Evolutionary conservation across 2,888 invertebrate genomes (phyloP), one percentile per base, ranked within the genome.

Genomic region (Cabera pusaria): DNA sequence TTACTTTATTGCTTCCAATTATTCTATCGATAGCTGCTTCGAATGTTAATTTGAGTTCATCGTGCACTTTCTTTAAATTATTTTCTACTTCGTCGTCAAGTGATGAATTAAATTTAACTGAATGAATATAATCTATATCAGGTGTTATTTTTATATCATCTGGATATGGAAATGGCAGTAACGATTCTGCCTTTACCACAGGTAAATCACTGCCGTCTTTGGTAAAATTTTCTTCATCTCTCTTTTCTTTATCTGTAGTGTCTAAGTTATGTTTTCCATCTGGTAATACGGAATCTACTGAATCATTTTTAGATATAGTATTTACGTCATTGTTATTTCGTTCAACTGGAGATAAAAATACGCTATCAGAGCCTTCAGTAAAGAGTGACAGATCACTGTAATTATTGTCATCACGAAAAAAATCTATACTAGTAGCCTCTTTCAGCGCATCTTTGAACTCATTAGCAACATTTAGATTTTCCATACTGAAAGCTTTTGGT

Each of bases 371-470:
- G 3, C 78, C 71, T 26, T 80, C 80, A 7, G 79, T 79, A 27
- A 67, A 74, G 18, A 84, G 40, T 8, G 87, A 84, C 1, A 55
- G 41, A 32, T 79, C 69, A 60, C 78, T 84, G 45, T 60, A 55
- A 42, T 61, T 63, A 33, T 56, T 59, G 22, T 48, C 59, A 31
- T 52, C 37, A 51, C 62, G 60, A 18, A 79, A 46, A 44, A 81
- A 75, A 32, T 87, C 86, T 46, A 85, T 69, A 59, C 87, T 88
- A 42, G 79, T 82, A 50, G 88, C 71, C 54, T 88, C 87, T 51
- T 73, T 74, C 21, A 88, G 53, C 23, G 62, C 69, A 28, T 81
- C 68, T 59, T 72, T 64, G 38, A 73, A 84, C 46, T 70, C 69
- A 5, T 59, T 56, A 16, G 64, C 64, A 18, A 45, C 55, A 49